These are phyloP conservation scores for Watsonalla binaria DNA, from an alignment of 2,888 invertebrate species.

Conservation along the genomic window DNA sequence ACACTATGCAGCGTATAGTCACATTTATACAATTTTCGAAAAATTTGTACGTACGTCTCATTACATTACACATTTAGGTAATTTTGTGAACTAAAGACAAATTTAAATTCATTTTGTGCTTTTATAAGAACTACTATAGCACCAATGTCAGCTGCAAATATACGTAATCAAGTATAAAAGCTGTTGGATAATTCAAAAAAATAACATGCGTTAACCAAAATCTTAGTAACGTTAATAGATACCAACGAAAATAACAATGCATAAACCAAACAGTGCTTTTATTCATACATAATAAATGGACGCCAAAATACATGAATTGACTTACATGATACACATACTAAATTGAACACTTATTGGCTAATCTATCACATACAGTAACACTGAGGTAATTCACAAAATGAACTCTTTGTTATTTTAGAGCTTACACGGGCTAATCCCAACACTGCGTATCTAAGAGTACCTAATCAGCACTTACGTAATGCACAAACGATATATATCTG, in stretches of 20 bases:
- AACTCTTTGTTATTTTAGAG: slow-evolving; percentile 33
- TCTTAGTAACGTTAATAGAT: slow-evolving; percentile 3
- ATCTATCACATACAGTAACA: slow-evolving; percentile 74
- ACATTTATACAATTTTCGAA: slow-evolving; percentile 5
- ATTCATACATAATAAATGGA: slow-evolving; percentile 44
- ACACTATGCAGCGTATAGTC: neutral
- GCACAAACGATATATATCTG: slow-evolving; percentile 52
- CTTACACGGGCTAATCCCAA: slow-evolving; percentile 32
- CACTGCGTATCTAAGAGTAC: slow-evolving; percentile 49
- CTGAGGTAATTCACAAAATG: slow-evolving; percentile 72
- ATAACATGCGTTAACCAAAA: slow-evolving; percentile 24
- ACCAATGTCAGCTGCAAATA: slow-evolving; percentile 73
- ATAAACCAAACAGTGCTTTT: slow-evolving; percentile 18
- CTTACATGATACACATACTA: slow-evolving; percentile 62
- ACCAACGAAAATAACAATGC: neutral
- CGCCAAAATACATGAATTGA: slow-evolving; percentile 70
- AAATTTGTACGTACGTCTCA: slow-evolving; percentile 41
- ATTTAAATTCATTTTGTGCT: slow-evolving; percentile 27
- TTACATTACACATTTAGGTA: slow-evolving; percentile 19
- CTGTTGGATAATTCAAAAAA: slow-evolving; percentile 30
- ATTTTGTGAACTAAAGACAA: slow-evolving; percentile 5
- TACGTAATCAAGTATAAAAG: slow-evolving; percentile 47
- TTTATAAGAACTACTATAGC: slow-evolving; percentile 57
- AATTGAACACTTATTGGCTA: slow-evolving; percentile 77
- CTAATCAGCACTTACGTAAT: slow-evolving; percentile 42